phyloP scores from a whole-genome alignment of 2,888 invertebrate genomes.

The Cryptus viduatorius region DNA sequence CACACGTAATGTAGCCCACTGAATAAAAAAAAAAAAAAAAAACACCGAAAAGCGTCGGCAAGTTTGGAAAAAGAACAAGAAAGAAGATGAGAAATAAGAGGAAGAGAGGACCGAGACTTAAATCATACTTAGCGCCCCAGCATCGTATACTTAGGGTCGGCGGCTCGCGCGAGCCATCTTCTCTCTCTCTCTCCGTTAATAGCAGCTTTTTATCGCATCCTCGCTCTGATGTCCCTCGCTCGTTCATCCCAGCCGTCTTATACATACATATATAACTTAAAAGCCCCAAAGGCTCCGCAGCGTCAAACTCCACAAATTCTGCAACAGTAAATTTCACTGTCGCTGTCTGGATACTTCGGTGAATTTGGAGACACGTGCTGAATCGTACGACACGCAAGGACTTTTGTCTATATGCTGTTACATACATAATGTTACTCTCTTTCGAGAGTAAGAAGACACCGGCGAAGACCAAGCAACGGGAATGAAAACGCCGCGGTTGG shows the following conservation, averaged over 20 bases:
- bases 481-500: conserved; percentile 44
- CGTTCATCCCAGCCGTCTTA: conserved; percentile 31
- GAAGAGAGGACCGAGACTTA: conserved; percentile 57
- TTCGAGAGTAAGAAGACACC: background rate
- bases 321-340: background rate
- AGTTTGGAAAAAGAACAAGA: conserved; percentile 21
- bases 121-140: conserved; percentile 67
- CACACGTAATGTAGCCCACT: conserved; percentile 53
- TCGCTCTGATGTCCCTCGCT: conserved; percentile 56
- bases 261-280: background rate
- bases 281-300: background rate
- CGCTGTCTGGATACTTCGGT: background rate
- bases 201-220: conserved; percentile 64
- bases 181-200: conserved; percentile 53
- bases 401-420: background rate
- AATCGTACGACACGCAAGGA: background rate
- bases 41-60: background rate
- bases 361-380: conserved; percentile 4
- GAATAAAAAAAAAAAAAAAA: conserved; percentile 28
- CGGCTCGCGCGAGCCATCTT: conserved; percentile 43
- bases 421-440: background rate
- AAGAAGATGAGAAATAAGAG: background rate
- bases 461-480: conserved; percentile 56
- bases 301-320: background rate
- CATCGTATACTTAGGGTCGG: conserved; percentile 64